Evolutionary conservation across 2,113 vertebrate species (phyloP), one percentile per base, ranked within the genome.

Genomic region (Microtus oregoni): DNA sequence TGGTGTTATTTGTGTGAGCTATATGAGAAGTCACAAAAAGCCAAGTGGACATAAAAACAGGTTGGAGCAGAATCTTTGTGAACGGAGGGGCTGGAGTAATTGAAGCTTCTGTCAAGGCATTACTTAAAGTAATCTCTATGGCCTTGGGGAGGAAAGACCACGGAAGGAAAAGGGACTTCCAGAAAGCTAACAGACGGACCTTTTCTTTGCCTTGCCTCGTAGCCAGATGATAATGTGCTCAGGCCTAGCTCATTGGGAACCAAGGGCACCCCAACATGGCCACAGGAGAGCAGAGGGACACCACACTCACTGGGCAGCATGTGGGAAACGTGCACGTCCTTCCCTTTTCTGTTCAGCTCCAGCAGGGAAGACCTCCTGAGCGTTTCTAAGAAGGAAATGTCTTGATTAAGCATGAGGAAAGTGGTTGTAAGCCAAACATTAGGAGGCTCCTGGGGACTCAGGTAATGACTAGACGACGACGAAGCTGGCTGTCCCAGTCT

Each of bases 401-500:
- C 89, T 50, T 75, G 15, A 35, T 26, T 68, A 32, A 68, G 44
- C 55, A 0, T 7, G 30, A 68, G 52, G 81, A 94, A 28, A 65
- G 7, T 73, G 19, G 55, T 77, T 50, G 22, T 86, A 28, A 73
- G 47, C 83, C 86, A 17, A 19, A 52, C 92, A 15, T 81, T 32
- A n/a, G 65, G 63, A 50, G 13, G 47, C 44, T 22, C 3, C 8
- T 41, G 24, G 50, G 35, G 38, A 58, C 38, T 72, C 44, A 26
- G 22, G 17, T 12, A 20, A 15, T 50, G 72, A 22, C 19, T 4
- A 38, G 76, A 76, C 15, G 55, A 65, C 10, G n/a, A 9, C 14
- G 13, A 7, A 44, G 55, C 41, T 1, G 47, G 3, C 72, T 4
- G 0, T 15, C 55, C 0, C 3, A 52, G 19, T 30, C 55, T 0